These are phyloP conservation scores for Neria commutata DNA, from an alignment of 2,888 invertebrate genomes.

Conservation along the genomic window DNA sequence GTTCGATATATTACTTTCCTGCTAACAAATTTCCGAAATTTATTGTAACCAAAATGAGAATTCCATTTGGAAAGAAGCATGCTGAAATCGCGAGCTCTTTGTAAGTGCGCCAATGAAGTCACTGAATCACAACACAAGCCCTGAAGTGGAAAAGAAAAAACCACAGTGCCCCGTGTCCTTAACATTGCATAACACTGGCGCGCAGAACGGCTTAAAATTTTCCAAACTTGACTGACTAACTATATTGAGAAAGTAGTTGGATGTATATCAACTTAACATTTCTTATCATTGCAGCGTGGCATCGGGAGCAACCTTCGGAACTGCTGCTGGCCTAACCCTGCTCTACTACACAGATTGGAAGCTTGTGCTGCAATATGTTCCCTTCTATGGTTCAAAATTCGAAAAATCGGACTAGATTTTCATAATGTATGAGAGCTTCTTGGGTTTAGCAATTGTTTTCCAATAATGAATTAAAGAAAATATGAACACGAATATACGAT, in stretches of 20 bases:
- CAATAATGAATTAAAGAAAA: no score
- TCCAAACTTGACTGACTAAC: background rate
- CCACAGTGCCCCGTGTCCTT: background rate
- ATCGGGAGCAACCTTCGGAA: slow-evolving; percentile 70
- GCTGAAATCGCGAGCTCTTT: slow-evolving; percentile 65
- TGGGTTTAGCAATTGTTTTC: background rate
- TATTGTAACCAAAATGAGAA: slow-evolving; percentile 43
- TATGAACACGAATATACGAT: no score
- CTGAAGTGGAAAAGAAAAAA: background rate
- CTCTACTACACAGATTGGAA: slow-evolving; percentile 84
- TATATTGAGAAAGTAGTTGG: background rate
- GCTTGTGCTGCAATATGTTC: slow-evolving; percentile 72
- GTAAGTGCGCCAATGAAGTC: slow-evolving; percentile 45
- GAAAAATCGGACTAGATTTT: slow-evolving; percentile 57
- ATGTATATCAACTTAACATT: slow-evolving; percentile 4
- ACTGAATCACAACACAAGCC: background rate
- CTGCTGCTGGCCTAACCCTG: slow-evolving; percentile 67
- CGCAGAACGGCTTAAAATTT: background rate
- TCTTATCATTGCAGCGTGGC: slow-evolving; percentile 63
- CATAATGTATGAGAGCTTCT: background rate
- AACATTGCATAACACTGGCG: slow-evolving; percentile 47
- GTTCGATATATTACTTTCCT: slow-evolving; percentile 11
- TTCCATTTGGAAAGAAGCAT: slow-evolving; percentile 68
- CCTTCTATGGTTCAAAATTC: slow-evolving; percentile 79
- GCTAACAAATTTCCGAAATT: slow-evolving; percentile 4